A percentile compares a stretch with the other conserved stretches of the same genome.
Evolutionary conservation across 2,797 vertebrate genomes (phyloP).

Genomic region (Bovichtus diacanthus): DNA sequence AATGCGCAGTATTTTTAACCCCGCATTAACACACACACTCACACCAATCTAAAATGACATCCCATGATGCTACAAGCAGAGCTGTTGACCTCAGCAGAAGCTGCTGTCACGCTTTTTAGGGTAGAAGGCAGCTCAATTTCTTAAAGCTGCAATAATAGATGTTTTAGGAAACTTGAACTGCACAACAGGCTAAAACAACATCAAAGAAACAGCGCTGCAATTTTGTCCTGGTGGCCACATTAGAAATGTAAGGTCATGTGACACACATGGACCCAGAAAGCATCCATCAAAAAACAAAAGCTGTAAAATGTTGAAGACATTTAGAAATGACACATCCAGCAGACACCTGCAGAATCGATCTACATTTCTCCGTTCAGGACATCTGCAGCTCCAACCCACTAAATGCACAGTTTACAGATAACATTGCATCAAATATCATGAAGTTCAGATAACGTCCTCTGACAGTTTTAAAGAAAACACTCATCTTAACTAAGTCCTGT

Average conservation of each 20-base stretch:
- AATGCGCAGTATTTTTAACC: not conserved
- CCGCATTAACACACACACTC: not conserved
- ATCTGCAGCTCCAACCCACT: too few species aligned
- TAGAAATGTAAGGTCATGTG: not conserved
- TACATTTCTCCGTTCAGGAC: too few species aligned
- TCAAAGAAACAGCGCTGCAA: not conserved
- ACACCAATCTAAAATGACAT: not conserved
- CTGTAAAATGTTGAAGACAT: not conserved
- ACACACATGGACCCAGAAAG: not conserved
- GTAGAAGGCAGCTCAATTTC: not conserved
- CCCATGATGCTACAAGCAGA: not conserved
- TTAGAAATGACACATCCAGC: not conserved
- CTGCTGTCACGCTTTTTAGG: not conserved
- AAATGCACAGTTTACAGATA: not conserved
- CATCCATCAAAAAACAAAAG: not conserved
- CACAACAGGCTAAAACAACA: not conserved
- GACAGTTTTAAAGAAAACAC: not conserved
- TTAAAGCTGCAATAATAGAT: not conserved
- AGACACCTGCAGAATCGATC: not conserved
- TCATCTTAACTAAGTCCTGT: not conserved
- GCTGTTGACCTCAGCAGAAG: not conserved
- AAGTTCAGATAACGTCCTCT: not conserved
- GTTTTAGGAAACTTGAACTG: not conserved
- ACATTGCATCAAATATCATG: not conserved
- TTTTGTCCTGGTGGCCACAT: not conserved